A percentile compares a stretch with the other conserved stretches of the same genome.
Evolutionary conservation across 2,888 invertebrate species (phyloP).

Genomic region (Clivina fossor): DNA sequence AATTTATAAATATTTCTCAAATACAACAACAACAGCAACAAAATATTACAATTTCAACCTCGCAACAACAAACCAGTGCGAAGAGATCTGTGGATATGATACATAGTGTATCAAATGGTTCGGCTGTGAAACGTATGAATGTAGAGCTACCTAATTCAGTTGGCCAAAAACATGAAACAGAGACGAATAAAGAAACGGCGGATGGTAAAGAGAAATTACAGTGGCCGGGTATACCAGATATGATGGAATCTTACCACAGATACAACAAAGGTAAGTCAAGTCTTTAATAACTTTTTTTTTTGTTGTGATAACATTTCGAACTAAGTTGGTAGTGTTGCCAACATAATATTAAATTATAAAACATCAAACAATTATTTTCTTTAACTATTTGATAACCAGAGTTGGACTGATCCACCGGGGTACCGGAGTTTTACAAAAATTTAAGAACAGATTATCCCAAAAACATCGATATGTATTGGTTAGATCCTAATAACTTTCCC

Average conservation of each 20-base stretch:
- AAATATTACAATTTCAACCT: neutral
- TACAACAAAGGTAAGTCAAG: slow-evolving; percentile 57
- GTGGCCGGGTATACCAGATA: slow-evolving; percentile 58
- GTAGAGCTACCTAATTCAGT: neutral
- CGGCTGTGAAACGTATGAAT: slow-evolving; percentile 6
- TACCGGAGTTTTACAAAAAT: no score
- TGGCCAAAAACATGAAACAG: neutral
- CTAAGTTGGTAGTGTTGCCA: neutral
- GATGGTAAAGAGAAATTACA: slow-evolving; percentile 42
- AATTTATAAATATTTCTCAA: no score
- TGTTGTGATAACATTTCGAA: slow-evolving; percentile 13
- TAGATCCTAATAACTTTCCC: no score
- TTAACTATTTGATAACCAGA: no score
- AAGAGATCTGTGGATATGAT: slow-evolving; percentile 22
- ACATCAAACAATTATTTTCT: no score
- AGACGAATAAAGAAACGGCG: slow-evolving; percentile 2
- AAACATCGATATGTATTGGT: no score
- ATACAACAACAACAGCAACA: neutral
- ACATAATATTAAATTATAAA: no score
- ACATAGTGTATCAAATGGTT: no score
- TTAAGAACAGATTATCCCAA: no score
- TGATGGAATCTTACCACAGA: slow-evolving; percentile 58
- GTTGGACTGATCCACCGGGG: no score
- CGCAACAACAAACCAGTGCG: slow-evolving; percentile 12
- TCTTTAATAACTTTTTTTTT: slow-evolving; percentile 14